Evolutionary conservation across 2,888 invertebrate species (phyloP).

Genomic region (Meganola albula): DNA sequence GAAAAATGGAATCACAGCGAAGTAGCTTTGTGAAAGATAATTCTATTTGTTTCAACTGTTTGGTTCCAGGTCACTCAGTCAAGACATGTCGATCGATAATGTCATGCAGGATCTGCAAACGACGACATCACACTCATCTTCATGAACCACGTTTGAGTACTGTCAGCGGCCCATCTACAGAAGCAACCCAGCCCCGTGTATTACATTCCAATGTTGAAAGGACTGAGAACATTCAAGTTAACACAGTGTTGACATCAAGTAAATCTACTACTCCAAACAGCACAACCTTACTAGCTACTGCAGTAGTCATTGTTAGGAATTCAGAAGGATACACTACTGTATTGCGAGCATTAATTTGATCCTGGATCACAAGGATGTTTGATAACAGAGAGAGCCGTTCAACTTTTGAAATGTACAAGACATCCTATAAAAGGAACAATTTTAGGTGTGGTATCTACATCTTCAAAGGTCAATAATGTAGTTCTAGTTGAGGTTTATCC

Average conservation of each 20-base stretch:
- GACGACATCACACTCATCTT: slow-evolving; percentile 2
- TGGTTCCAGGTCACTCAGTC: slow-evolving; percentile 3
- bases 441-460: too few species aligned
- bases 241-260: slow-evolving; percentile 1
- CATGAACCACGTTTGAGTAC: neutral
- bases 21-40: neutral
- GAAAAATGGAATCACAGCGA: slow-evolving; percentile 1
- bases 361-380: too few species aligned
- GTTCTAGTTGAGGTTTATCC: too few species aligned
- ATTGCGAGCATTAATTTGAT: neutral
- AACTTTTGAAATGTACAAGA: too few species aligned
- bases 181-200: neutral
- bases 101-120: neutral
- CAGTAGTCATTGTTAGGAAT: neutral
- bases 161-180: neutral
- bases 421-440: too few species aligned
- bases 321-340: neutral
- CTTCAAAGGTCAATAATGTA: too few species aligned
- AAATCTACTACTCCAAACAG: too few species aligned
- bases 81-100: neutral
- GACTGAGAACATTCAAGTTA: neutral
- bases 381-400: too few species aligned
- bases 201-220: neutral
- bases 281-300: neutral
- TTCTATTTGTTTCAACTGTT: slow-evolving; percentile 2